These are phyloP conservation scores for Tricholaema leucomelas DNA, from an alignment of 2,113 vertebrate species.

Conservation along the genomic window DNA sequence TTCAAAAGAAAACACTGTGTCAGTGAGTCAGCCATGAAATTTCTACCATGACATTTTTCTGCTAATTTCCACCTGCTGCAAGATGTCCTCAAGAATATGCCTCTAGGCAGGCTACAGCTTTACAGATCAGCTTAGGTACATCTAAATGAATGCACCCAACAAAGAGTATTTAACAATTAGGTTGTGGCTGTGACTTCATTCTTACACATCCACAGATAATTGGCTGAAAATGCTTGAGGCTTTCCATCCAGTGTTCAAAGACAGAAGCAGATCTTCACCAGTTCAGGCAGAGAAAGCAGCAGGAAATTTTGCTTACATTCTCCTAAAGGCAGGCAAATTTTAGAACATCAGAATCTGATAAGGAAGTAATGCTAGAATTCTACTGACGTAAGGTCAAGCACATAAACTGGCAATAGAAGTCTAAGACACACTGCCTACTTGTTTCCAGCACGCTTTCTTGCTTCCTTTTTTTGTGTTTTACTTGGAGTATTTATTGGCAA, in stretches of 20 bases:
- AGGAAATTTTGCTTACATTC: not conserved
- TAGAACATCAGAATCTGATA: not conserved
- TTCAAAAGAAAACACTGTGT: not conserved
- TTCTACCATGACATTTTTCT: not conserved
- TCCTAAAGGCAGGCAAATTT: not conserved
- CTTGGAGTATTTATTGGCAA: not conserved
- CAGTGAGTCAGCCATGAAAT: not conserved
- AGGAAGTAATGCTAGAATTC: not conserved
- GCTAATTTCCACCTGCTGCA: not conserved
- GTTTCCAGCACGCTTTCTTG: not conserved
- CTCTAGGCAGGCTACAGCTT: not conserved
- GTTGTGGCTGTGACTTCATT: not conserved
- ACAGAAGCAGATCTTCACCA: not conserved
- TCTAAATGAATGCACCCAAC: not conserved
- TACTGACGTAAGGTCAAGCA: not conserved
- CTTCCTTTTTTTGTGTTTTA: not conserved
- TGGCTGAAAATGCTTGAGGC: not conserved
- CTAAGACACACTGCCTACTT: not conserved
- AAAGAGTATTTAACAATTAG: not conserved
- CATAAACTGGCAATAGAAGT: not conserved
- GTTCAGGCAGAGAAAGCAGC: too few relatives aligned
- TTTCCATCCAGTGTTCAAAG: not conserved
- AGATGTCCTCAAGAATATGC: not conserved
- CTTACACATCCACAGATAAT: not conserved
- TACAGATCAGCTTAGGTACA: not conserved